phyloP scores from a whole-genome alignment of 2,113 vertebrate genomes.

The Mustela nigripes region DNA sequence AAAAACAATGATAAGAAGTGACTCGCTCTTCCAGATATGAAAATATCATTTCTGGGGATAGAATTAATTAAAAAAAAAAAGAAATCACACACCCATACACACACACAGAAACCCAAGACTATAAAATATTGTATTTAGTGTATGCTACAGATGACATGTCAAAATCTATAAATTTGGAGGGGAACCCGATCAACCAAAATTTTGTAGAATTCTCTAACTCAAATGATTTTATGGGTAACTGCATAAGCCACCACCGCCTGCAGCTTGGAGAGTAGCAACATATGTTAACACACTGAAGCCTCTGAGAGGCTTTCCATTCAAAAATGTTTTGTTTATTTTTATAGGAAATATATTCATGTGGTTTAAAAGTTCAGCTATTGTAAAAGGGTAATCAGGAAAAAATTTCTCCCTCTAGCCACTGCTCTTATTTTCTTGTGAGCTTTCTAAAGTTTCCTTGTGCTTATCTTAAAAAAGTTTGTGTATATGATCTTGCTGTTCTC shows the following conservation, averaged over 20 bases:
- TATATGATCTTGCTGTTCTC: not conserved
- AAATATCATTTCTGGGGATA: not conserved
- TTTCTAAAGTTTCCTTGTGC: not conserved
- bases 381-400: not conserved
- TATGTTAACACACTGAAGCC: not conserved
- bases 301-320: not conserved
- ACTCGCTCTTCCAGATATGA: not conserved
- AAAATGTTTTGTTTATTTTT: not conserved
- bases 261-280: not conserved
- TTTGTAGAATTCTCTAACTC: not conserved
- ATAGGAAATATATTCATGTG: not conserved
- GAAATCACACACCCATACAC: not conserved
- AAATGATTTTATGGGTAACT: not conserved
- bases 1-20: not conserved
- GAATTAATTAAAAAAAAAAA: not conserved
- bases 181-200: not conserved
- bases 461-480: not conserved
- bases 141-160: not conserved
- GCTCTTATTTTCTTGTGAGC: not conserved
- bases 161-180: not conserved
- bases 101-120: not conserved
- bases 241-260: not conserved
- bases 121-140: not conserved
- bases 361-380: not conserved
- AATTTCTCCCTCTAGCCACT: not conserved